A percentile compares a stretch with the other conserved stretches of the same genome.
These are phyloP conservation scores for Eumacrocentrus americanus DNA, from an alignment of 2,888 invertebrate genomes.

Conservation along the genomic window DNA sequence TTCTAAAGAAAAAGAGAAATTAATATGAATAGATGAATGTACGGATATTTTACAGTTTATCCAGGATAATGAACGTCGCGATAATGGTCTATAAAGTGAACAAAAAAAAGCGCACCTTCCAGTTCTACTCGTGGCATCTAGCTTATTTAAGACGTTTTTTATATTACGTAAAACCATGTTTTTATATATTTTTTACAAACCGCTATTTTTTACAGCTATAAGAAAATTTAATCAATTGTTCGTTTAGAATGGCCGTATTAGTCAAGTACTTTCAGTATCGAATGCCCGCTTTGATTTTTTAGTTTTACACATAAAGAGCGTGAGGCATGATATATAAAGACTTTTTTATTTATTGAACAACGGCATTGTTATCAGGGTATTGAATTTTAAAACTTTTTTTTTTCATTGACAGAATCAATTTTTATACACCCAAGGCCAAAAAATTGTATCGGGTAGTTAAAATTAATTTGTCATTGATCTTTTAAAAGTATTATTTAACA, in stretches of 20 bases:
- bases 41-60: slow-evolving; percentile 47
- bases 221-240: slow-evolving; percentile 18
- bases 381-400: no score
- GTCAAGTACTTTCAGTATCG: no score
- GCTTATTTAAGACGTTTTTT: slow-evolving; percentile 41
- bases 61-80: slow-evolving; percentile 37
- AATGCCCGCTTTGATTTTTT: no score
- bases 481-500: background rate
- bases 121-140: slow-evolving; percentile 39
- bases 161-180: slow-evolving; percentile 32
- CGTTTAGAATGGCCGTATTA: background rate
- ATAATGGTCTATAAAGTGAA: slow-evolving; percentile 15
- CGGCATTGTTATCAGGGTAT: background rate
- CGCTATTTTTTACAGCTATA: slow-evolving; percentile 33
- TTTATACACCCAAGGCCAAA: background rate
- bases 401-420: background rate
- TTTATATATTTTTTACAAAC: slow-evolving; percentile 39
- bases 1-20: slow-evolving; percentile 38
- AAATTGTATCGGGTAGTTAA: no score
- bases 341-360: background rate
- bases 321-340: background rate
- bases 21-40: slow-evolving; percentile 37
- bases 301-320: no score
- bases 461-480: background rate
- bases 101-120: slow-evolving; percentile 27